Base-by-base conservation (phyloP, 30 jellyfish, hydroid and myxozoan species). In the Cassiopea andromeda region DNA sequence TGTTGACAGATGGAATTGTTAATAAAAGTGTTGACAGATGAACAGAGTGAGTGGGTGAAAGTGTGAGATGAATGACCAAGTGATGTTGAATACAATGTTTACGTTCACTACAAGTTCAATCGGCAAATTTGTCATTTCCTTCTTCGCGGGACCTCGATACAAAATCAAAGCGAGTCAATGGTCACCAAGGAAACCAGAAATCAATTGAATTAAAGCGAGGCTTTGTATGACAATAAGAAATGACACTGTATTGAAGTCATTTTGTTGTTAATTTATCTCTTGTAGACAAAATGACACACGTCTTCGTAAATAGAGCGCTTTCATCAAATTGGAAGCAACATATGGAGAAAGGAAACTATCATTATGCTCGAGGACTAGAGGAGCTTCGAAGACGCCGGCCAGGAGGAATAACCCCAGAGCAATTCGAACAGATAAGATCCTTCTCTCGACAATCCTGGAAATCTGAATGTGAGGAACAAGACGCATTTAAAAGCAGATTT, bases 371-470 rank as follows among this genome's bases (percentile, higher is more conserved):
- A 7, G 94, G 90, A 58, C 72, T 87, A 48, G 85, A 87, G 14
- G 94, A 87, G 73, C 75, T 90, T 48, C 81, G 86, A 38, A 75
- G 97, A 61, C 81, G 60, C 5, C 66, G 86, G 57, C 75, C 73
- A 17, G 93, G 90, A 38, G 89, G 92, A 46, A 82, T 90, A 60
- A 90, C 92, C 16, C 90, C 89, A 1, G 90, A 76, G 54, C 93
- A 90, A 46, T 90, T 90, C 45, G 93, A 90, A 46, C 54, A 64
- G 46, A 90, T 90, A 19, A 54, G 97, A 60, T 61, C 97, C 4
- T 59, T 59, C 48, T 90, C 97, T 49, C 80, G 97, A 61, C 93
- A 90, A 49, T 82, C 97, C 10, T 90, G 97, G 97, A 57, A 77
- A 6, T 90, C 92, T 43, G 90, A 82, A 54, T 90, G 91, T 64